These are phyloP conservation scores for Ceratosolen solmsi DNA, from an alignment of 1,140 invertebrate species.

Conservation along the genomic window DNA sequence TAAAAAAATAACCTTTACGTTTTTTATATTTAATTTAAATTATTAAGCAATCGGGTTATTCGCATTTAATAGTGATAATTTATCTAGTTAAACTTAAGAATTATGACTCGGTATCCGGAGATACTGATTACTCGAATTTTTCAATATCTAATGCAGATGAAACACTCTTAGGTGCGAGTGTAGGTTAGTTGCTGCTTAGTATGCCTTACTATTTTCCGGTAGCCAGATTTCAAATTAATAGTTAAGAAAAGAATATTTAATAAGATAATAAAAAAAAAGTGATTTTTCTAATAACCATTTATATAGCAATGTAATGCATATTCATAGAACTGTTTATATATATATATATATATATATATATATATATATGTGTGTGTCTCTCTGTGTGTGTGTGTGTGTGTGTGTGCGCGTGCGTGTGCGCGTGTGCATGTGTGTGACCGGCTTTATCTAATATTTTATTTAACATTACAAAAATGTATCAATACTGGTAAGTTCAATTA, in stretches of 20 bases:
- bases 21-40: too few relatives aligned
- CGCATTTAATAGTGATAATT: too few relatives aligned
- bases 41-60: too few relatives aligned
- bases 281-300: background rate
- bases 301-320: background rate
- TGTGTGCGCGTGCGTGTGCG: too few relatives aligned
- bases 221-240: background rate
- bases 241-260: background rate
- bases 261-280: background rate
- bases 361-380: too few relatives aligned
- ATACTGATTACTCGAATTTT: too few relatives aligned
- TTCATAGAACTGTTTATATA: background rate
- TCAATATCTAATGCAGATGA: background rate
- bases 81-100: too few relatives aligned
- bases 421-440: too few relatives aligned
- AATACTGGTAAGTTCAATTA: background rate
- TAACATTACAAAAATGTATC: background rate
- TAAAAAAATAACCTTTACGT: too few relatives aligned
- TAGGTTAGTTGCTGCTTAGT: background rate
- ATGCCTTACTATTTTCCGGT: background rate
- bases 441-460: background rate
- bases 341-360: too few relatives aligned
- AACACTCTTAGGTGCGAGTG: background rate
- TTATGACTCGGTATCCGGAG: too few relatives aligned
- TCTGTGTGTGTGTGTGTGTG: too few relatives aligned